These are phyloP conservation scores for Eriosoma lanigerum DNA, from an alignment of 1,140 invertebrate genomes.

Conservation along the genomic window DNA sequence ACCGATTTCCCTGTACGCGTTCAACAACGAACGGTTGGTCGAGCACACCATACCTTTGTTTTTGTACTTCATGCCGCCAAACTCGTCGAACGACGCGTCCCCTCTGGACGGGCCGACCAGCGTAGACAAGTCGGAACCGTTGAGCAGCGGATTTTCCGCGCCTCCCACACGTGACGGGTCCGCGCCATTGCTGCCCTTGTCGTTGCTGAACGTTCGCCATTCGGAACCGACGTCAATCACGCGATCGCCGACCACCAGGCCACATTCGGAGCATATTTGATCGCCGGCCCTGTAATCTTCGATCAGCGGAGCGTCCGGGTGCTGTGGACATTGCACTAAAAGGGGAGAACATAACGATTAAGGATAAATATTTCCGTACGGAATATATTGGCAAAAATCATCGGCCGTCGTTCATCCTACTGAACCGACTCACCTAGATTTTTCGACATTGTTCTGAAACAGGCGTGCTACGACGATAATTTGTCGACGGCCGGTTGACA, in stretches of 20 bases:
- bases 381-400: not conserved
- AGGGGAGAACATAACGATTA: not conserved
- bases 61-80: constrained; percentile 82
- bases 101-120: constrained; percentile 92
- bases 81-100: constrained; percentile 77
- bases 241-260: constrained; percentile 96
- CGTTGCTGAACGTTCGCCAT: constrained; percentile 99
- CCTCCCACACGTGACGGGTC: constrained; percentile 99
- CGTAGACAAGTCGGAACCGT: constrained; percentile 94
- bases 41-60: constrained; percentile 46
- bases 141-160: constrained; percentile 91
- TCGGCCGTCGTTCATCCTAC: not conserved
- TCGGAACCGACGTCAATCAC: constrained; percentile 99
- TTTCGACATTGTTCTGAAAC: constrained; percentile 18
- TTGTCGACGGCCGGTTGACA: too few relatives aligned
- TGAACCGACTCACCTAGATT: constrained; percentile 7
- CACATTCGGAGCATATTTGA: constrained; percentile 98
- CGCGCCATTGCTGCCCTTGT: constrained; percentile 68
- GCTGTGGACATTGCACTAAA: constrained; percentile 45
- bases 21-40: constrained; percentile 64
- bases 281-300: constrained; percentile 80
- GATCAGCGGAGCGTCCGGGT: constrained; percentile 49
- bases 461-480: too few relatives aligned
- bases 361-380: not conserved
- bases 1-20: constrained; percentile 94